Base-by-base conservation (phyloP, 1,140 invertebrate species). In the Bombus fervidus region DNA sequence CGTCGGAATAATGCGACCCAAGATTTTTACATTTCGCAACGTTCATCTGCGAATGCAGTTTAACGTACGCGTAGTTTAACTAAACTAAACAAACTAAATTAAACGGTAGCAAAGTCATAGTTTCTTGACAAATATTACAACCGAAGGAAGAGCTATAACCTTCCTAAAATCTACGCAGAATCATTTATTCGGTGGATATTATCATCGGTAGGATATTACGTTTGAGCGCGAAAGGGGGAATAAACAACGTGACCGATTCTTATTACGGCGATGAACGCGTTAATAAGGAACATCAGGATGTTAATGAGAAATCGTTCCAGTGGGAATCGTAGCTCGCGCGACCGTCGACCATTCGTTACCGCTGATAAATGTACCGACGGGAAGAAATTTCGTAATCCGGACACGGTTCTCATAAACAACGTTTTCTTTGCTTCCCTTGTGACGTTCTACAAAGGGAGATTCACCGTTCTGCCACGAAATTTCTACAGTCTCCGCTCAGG, bases 321-420 rank as follows among this genome's bases (percentile, higher is more conserved):
- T 9, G 73, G 28, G 81, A 37, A 76, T 53, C 53, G 59, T 68
- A 8, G 12, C 12, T 39, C 8, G 43, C 25, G 18, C 28, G 37
- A 39, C 28, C 34, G 31, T 41, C 28, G 43, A 69, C 76, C 62
- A 83, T 83, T 77, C 47, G 66, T 83, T 77, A 83, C 34, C 53
- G 22, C 47, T 37, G 74, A 83, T 66, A 31, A 77, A 83, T 57
- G 59, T 39, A 22, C 18, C 9, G 12, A 41, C 59, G 28, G 22
- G 62, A 83, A 77, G 43, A 83, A 83, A 69, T 74, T 81, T 59
- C 15, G 68, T 83, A 83, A 83, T 76, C 43, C 41, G 22, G 8
- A 10, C 59, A 47, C 72, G 43, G 34, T 28, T 66, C 25, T 62
- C 72, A 64, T 83, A 83, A 83, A 83, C 72, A 83, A 83, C 41